A percentile compares a stretch with the other conserved stretches of the same genome.
Conservation (phyloP, 1,140 invertebrate genomes). For the Trichonephila clavata region DNA sequence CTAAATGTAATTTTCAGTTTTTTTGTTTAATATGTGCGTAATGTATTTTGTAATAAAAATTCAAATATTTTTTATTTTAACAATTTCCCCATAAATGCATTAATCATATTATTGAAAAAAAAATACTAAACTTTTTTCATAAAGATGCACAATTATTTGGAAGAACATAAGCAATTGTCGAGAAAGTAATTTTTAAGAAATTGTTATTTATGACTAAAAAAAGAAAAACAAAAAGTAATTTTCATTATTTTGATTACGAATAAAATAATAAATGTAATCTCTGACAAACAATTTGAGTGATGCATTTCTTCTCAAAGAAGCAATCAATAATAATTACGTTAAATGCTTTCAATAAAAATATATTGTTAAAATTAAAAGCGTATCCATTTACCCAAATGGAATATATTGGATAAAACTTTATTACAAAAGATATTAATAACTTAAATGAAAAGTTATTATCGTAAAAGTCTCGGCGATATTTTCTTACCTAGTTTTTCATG, state of each 20-base stretch:
- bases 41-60: no score
- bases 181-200: no score
- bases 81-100: background rate
- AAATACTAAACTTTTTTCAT: background rate
- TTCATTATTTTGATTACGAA: no score
- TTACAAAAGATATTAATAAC: background rate
- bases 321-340: slow-evolving; percentile 7
- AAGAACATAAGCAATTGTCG: background rate
- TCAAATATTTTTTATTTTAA: background rate
- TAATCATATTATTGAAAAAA: no score
- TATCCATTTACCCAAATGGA: background rate
- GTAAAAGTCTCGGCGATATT: no score
- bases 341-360: background rate
- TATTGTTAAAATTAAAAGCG: background rate
- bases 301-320: background rate
- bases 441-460: background rate
- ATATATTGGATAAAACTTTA: background rate
- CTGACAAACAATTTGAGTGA: background rate
- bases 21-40: no score
- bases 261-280: background rate
- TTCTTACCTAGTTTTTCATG: background rate
- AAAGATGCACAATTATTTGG: background rate
- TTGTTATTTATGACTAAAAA: no score
- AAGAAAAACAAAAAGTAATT: no score
- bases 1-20: no score